Evolutionary conservation across 2,888 invertebrate species (phyloP).

Genomic region (Pachliopta kotzebuea): DNA sequence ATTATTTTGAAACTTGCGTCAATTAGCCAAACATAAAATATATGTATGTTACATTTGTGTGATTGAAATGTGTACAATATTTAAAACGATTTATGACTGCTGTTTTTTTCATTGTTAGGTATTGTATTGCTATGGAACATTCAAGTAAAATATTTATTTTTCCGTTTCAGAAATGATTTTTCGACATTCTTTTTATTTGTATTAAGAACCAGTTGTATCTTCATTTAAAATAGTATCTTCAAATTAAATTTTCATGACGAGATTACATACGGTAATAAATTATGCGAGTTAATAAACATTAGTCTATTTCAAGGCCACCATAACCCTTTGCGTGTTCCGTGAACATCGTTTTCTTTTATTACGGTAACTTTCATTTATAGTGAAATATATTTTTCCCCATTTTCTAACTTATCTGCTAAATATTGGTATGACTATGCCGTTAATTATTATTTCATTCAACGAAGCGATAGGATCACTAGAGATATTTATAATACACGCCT

Average conservation of each 20-base stretch:
- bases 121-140: too few species aligned
- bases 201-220: too few species aligned
- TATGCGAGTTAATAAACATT: background rate
- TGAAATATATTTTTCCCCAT: background rate
- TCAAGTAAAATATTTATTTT: too few species aligned
- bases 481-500: too few species aligned
- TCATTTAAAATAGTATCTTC: too few species aligned
- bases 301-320: constrained; percentile 4
- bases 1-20: constrained; percentile 7
- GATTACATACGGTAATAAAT: background rate
- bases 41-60: constrained; percentile 13
- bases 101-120: background rate
- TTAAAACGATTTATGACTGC: background rate
- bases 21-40: constrained; percentile 14
- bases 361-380: background rate
- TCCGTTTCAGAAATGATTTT: too few species aligned
- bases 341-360: background rate
- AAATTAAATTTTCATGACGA: background rate
- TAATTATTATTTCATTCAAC: too few species aligned
- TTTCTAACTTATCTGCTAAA: background rate
- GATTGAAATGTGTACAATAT: constrained; percentile 2
- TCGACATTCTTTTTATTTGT: too few species aligned
- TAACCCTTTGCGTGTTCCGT: constrained; percentile 14
- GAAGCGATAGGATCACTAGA: too few species aligned
- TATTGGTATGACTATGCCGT: too few species aligned